Conservation (phyloP, 2,113 vertebrate genomes). For the Amphilophus citrinellus region DNA sequence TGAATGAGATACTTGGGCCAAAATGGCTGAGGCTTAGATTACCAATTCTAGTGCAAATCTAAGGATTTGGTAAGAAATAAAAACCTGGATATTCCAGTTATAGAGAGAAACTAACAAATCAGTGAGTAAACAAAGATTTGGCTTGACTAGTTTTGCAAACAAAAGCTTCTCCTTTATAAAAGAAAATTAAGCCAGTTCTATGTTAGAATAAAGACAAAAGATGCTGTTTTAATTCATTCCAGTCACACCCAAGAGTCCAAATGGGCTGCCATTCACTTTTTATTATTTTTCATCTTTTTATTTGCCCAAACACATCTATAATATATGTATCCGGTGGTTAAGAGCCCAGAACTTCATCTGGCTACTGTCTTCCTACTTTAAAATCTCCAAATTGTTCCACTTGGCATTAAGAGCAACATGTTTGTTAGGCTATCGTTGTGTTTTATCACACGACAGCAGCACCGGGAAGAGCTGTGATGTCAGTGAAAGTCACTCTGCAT, state of each 20-base stretch:
- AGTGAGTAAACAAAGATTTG: slow-evolving; percentile 68
- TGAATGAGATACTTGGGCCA: slow-evolving; percentile 49
- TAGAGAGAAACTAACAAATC: slow-evolving; percentile 63
- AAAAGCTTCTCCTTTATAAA: slow-evolving; percentile 19
- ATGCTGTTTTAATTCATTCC: slow-evolving; percentile 47
- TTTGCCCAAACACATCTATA: slow-evolving; percentile 44
- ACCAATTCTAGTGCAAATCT: slow-evolving; percentile 74
- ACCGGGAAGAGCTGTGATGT: slow-evolving; percentile 57
- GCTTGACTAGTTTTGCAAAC: slow-evolving; percentile 62
- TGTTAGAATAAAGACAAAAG: slow-evolving; percentile 29
- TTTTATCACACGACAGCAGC: slow-evolving; percentile 47
- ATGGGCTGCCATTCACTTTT: slow-evolving; percentile 51
- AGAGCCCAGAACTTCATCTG: slow-evolving; percentile 28
- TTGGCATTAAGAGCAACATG: slow-evolving; percentile 44
- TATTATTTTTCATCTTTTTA: slow-evolving; percentile 26
- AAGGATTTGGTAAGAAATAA: slow-evolving; percentile 53
- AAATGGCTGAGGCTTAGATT: slow-evolving; percentile 37
- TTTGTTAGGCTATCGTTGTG: slow-evolving; percentile 29
- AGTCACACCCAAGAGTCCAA: slow-evolving; percentile 59
- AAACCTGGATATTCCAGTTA: slow-evolving; percentile 66
- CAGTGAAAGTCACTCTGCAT: slow-evolving; percentile 31
- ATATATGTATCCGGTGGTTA: slow-evolving; percentile 36
- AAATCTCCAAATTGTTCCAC: slow-evolving; percentile 36
- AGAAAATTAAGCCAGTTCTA: slow-evolving; percentile 22
- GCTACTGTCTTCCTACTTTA: slow-evolving; percentile 38